phyloP scores from a whole-genome alignment of 2,113 vertebrate species.

The Ifrita kowaldi region DNA sequence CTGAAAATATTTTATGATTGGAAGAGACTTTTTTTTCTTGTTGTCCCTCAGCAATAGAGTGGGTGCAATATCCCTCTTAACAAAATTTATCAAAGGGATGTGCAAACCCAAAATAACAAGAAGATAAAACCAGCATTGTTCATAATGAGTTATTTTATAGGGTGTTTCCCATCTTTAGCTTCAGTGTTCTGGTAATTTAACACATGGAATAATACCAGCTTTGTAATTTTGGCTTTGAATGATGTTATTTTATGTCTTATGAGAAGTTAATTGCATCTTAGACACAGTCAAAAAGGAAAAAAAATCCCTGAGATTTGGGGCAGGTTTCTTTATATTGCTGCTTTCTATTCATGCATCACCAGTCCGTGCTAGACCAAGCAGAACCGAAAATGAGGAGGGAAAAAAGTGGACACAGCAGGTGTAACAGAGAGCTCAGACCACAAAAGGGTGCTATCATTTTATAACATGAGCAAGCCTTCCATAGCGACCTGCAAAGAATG shows the following conservation, averaged over 20 bases:
- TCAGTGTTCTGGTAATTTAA: conserved; percentile 55
- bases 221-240: conserved; percentile 53
- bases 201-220: conserved; percentile 57
- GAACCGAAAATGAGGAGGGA: conserved; percentile 21
- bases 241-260: conserved; percentile 61
- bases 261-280: conserved; percentile 58
- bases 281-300: background rate
- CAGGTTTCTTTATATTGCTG: conserved; percentile 45
- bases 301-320: conserved; percentile 1
- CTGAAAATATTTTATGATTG: conserved; percentile 50
- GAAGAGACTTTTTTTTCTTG: background rate
- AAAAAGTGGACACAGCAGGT: conserved; percentile 62
- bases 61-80: conserved; percentile 1
- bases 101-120: conserved; percentile 50
- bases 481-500: conserved; percentile 70
- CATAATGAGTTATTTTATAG: conserved; percentile 60
- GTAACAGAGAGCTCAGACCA: conserved; percentile 37
- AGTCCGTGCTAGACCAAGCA: conserved; percentile 46
- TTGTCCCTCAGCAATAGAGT: background rate
- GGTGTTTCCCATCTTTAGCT: conserved; percentile 57
- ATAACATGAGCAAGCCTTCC: conserved; percentile 62
- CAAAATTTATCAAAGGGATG: conserved; percentile 40
- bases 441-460: conserved; percentile 68
- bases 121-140: conserved; percentile 49
- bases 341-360: conserved; percentile 53